phyloP scores from a whole-genome alignment of 2,888 invertebrate genomes.

The Rambutsinella grinnellia region DNA sequence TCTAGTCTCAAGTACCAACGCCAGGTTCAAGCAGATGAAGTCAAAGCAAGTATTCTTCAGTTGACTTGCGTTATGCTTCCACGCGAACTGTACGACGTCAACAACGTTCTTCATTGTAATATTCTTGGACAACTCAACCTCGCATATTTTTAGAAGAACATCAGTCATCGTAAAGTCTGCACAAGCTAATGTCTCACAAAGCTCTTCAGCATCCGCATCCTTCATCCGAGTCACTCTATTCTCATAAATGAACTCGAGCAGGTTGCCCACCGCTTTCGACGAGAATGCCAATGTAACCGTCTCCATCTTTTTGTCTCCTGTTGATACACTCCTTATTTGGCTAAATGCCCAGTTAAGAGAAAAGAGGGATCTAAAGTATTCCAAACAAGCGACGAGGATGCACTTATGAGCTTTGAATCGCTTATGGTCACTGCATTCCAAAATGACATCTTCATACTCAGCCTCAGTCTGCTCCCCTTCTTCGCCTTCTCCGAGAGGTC shows the following conservation, averaged over 20 bases:
- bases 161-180: conserved; percentile 85
- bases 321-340: background rate
- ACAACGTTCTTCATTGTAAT: conserved; percentile 82
- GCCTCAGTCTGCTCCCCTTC: conserved; percentile 69
- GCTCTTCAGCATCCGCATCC: conserved; percentile 76
- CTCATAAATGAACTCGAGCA: conserved; percentile 83
- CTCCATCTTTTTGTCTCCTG: background rate
- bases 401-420: conserved; percentile 81
- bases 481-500: conserved; percentile 10
- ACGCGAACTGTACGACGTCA: conserved; percentile 82
- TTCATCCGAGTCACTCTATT: conserved; percentile 76
- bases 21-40: conserved; percentile 82
- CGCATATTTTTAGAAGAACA: conserved; percentile 80
- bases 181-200: conserved; percentile 81
- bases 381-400: conserved; percentile 83
- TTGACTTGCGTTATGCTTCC: conserved; percentile 81
- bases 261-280: conserved; percentile 72
- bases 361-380: conserved; percentile 86
- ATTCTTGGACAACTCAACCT: conserved; percentile 76
- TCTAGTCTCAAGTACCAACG: conserved; percentile 79
- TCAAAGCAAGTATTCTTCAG: conserved; percentile 81
- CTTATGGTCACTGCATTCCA: conserved; percentile 71
- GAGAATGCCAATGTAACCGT: conserved; percentile 71
- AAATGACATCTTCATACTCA: conserved; percentile 76
- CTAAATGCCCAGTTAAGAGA: conserved; percentile 81